These are phyloP conservation scores for Chaetophractus vellerosus DNA, from an alignment of 2,797 vertebrate genomes.

Conservation along the genomic window DNA sequence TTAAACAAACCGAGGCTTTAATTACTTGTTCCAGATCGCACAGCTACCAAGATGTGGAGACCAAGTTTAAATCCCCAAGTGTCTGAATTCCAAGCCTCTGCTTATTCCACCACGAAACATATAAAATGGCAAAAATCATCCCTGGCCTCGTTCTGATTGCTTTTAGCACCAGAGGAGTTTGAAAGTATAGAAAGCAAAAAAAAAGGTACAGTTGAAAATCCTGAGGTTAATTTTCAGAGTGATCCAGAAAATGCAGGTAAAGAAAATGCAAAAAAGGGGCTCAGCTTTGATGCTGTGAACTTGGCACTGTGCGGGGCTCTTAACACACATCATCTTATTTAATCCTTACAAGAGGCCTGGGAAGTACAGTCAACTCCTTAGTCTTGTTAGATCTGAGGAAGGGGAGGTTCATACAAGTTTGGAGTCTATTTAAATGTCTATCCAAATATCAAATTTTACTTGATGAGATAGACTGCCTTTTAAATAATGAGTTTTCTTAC, in stretches of 20 bases:
- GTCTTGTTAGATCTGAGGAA: neutral
- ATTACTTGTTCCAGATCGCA: neutral
- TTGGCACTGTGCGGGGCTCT: neutral
- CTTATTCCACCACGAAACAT: neutral
- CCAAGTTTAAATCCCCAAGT: neutral
- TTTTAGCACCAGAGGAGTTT: neutral
- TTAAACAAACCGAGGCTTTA: neutral
- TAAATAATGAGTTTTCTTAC: neutral
- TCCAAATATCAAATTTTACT: constrained; percentile 30
- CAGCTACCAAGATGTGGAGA: neutral
- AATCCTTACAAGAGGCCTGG: neutral
- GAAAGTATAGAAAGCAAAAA: neutral
- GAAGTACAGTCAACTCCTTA: neutral
- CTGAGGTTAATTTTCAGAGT: neutral
- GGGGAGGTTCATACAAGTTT: neutral
- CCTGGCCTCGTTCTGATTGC: neutral
- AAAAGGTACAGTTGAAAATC: neutral
- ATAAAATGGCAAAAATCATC: neutral
- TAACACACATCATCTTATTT: neutral
- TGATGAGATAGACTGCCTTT: neutral
- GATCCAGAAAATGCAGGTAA: neutral
- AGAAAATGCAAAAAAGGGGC: neutral
- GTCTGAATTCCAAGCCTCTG: neutral
- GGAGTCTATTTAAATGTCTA: neutral
- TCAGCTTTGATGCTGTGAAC: neutral